A percentile compares a stretch with the other conserved stretches of the same genome.
Conservation (phyloP, 2,888 invertebrate genomes). For the Mythimna ferrago region DNA sequence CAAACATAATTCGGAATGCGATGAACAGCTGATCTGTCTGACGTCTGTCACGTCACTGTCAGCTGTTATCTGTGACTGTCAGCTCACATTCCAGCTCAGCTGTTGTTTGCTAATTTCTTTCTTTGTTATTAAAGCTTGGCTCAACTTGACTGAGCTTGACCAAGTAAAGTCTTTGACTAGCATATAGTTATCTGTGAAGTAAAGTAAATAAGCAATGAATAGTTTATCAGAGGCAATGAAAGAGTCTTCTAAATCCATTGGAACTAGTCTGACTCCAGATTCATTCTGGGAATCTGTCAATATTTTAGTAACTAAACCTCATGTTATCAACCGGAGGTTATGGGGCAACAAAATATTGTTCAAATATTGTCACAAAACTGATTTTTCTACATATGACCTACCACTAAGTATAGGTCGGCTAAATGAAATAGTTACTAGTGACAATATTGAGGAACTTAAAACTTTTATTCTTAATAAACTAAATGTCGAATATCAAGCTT, state of each 20-base stretch:
- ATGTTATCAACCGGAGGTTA: conserved; percentile 93
- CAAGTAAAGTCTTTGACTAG: too few relatives aligned
- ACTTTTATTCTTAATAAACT: conserved; percentile 56
- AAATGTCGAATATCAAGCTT: conserved; percentile 43
- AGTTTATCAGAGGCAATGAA: conserved; percentile 36
- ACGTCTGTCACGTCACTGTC: too few relatives aligned
- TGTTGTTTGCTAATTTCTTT: not conserved
- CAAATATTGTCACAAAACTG: conserved; percentile 60
- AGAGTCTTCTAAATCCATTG: conserved; percentile 30
- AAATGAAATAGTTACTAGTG: conserved; percentile 45
- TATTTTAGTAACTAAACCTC: conserved; percentile 92
- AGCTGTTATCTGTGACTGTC: too few relatives aligned
- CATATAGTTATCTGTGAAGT: too few relatives aligned
- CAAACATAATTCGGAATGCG: too few relatives aligned
- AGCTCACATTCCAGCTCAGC: not conserved
- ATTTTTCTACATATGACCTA: conserved; percentile 51
- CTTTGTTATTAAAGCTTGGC: too few relatives aligned
- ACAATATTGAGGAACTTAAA: conserved; percentile 60
- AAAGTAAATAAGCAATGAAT: not conserved
- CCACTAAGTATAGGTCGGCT: conserved; percentile 60
- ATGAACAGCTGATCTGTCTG: not conserved
- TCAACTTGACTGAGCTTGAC: too few relatives aligned
- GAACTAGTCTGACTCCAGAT: conserved; percentile 46
- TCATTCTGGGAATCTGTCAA: conserved; percentile 92
- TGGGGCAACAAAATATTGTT: conserved; percentile 87